Evolutionary conservation across 2,888 invertebrate genomes (phyloP), one percentile per base, ranked within the genome.

Genomic region (Xanthostigma xanthostigma): DNA sequence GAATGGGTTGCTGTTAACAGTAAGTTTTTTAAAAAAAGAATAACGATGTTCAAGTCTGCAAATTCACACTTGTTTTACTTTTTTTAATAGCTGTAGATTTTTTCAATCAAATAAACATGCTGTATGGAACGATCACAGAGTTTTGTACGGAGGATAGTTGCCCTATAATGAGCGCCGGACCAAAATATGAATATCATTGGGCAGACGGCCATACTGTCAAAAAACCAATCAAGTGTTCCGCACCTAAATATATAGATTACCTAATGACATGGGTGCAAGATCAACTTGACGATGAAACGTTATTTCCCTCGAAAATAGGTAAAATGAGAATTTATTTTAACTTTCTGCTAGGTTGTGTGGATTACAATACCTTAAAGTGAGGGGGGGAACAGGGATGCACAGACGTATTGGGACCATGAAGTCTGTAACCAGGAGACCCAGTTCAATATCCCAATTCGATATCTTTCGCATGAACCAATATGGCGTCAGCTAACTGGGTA

Each of bases 1-100:
- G 98, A 99, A 75, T 98, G 98, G 98, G 93, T 99, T 40, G 98
- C 98, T 48, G 97, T 98, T 42, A 98, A 99, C 67, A 97, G 97
- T 94, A 69, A 81, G 91, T 79, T 40, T 39, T n/a, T 12, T 9
- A 10, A 14, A 39, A 9, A 14, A 14, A 14, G 14, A 14, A 9
- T 39, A 44, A 37, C n/a, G 36, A 17, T 44, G 39, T 34, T n/a
- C 14, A 45, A 11, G 9, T 10, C 13, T 14, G 12, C 6, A 39
- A 41, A 27, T 50, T 33, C 8, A 38, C 17, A 40, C n/a, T 2
- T 35, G n/a, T n/a, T n/a, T n/a, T n/a, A 10, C 39, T 50, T 53
- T 51, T 53, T 51, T 50, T 75, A 77, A 40, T 71, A 96, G 96
- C 96, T 62, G 96, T 98, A 54, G 98, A 98, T 72, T 98, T 98